Evolutionary conservation across 2,113 vertebrate species (phyloP), one percentile per base, ranked within the genome.

Genomic region (Lophura nycthemera): DNA sequence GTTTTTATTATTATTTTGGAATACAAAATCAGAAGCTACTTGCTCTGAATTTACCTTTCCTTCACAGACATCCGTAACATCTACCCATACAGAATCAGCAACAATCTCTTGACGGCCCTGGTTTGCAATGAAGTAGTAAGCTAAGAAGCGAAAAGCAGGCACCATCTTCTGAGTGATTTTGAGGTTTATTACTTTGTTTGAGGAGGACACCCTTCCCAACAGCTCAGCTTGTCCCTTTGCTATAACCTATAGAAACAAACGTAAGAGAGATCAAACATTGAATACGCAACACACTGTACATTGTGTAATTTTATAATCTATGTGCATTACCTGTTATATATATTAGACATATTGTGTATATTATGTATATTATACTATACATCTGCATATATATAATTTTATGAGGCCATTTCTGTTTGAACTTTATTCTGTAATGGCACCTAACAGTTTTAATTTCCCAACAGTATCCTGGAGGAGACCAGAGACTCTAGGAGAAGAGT

Each of bases 81-180:
- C 98, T 29, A 98, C 93, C 98, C 98, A 98, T 36, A 97, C 88
- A 1, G 98, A 99, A 79, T 98, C 98, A 7, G 98, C 96, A 3
- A 98, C 61, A 67, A 98, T 97, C 45, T 98, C 95, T 45, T 91
- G 96, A 27, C 0, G 89, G 25, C 78, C 94, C 42, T 56, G 1
- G 0, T 40, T 83, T 0, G 5, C 34, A n/a, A 20, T 22, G 85
- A 98, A 97, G 95, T 97, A 98, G 95, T 98, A 98, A 75, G 96
- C 98, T 89, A 98, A 91, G 79, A 98, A 92, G 25, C 98, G 97
- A 88, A 98, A 98, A 8, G 96, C 97, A 2, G 98, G 98, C 45
- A 97, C 88, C 98, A 98, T 97, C 36, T 97, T 92, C 85, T 89
- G 3, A 0, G 81, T 97, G 90, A 98, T 96, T 24, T 1, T 74